Evolutionary conservation across 2,888 invertebrate species (phyloP).

Genomic region (Heteromyza rotundicornis): DNA sequence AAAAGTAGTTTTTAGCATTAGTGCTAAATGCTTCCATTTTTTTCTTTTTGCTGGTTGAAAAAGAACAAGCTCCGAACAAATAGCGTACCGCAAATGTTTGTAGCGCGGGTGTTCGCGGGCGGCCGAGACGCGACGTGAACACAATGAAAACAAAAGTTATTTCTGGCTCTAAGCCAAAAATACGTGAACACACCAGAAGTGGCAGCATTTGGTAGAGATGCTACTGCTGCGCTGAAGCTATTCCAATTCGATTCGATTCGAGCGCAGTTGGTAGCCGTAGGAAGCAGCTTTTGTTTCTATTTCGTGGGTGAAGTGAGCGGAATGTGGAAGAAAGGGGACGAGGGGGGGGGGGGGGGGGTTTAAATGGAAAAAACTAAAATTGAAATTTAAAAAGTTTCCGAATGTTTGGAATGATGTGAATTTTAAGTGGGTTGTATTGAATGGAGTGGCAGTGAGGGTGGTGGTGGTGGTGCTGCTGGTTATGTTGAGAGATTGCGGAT

Average conservation of each 20-base stretch:
- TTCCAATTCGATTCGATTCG: too few relatives aligned
- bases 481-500: too few relatives aligned
- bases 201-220: neutral
- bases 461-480: neutral
- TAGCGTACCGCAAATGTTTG: neutral
- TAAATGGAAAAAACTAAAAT: neutral
- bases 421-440: neutral
- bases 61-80: neutral
- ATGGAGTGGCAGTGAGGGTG: neutral
- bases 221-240: neutral
- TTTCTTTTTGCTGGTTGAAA: too few relatives aligned
- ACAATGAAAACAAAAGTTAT: constrained; percentile 4
- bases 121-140: neutral
- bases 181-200: neutral
- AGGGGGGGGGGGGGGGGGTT: neutral
- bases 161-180: constrained; percentile 1
- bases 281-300: neutral
- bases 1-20: constrained; percentile 1
- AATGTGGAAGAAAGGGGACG: neutral
- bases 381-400: neutral
- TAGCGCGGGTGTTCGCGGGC: neutral
- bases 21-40: constrained; percentile 7
- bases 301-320: neutral
- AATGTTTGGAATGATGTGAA: neutral
- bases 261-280: too few relatives aligned